Conservation (phyloP, 2,797 vertebrate genomes). For the Heliangelus exortis region DNA sequence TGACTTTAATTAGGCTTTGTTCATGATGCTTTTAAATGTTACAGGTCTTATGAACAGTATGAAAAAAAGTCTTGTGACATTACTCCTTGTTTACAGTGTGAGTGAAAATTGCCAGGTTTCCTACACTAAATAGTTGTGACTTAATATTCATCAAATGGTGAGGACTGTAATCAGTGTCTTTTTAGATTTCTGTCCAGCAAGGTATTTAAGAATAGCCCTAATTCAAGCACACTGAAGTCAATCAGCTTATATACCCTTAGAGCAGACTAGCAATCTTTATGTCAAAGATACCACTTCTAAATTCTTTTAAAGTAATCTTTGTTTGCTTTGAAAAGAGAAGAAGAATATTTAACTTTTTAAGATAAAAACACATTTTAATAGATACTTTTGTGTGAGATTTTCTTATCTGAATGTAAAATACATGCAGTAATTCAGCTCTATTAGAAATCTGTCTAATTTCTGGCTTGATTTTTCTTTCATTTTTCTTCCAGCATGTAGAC, state of each 20-base stretch:
- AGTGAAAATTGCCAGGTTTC: background rate
- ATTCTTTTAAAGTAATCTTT: background rate
- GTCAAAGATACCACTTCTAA: background rate
- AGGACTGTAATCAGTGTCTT: background rate
- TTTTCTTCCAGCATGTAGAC: background rate
- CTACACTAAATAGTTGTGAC: background rate
- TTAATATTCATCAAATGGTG: background rate
- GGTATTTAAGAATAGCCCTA: background rate
- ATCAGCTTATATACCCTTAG: background rate
- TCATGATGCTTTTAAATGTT: background rate
- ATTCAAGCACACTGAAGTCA: background rate
- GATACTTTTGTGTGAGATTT: background rate
- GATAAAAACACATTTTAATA: background rate
- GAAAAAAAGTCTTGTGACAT: background rate
- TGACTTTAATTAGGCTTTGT: background rate
- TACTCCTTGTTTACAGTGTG: background rate
- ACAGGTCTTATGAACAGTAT: background rate
- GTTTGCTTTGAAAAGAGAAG: background rate
- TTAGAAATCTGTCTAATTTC: background rate
- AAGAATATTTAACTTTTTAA: background rate
- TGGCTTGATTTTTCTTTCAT: background rate
- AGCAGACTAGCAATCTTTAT: background rate
- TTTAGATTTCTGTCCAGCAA: background rate
- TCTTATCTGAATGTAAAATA: background rate
- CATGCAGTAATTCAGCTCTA: background rate